Base-by-base conservation (phyloP, 2,797 vertebrate species). In the Rhabdomys pumilio region DNA sequence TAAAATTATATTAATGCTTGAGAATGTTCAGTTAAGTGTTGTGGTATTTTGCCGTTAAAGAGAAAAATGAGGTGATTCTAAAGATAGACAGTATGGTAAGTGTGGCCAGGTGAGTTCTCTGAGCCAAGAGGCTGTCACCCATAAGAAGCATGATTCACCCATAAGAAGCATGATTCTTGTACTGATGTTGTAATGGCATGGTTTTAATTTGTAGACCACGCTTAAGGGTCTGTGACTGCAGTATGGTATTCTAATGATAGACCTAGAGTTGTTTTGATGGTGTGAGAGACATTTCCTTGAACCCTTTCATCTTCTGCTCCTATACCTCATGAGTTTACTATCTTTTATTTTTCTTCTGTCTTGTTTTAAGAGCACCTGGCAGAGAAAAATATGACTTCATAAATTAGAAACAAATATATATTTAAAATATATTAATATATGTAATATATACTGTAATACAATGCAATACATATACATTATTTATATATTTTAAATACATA, bases 1-100 rank as follows among this genome's bases (percentile, higher is more conserved):
- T 65, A 59, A 47, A 80, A 93, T 92, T 95, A 44, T 81, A 41
- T 84, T 76, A n/a, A 17, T 69, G 76, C 22, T 65, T 34, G 10
- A 81, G 29, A 89, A 29, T 53, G 47, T 55, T 95, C 41, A 83
- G 26, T 41, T n/a, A 69, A 81, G 53, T 87, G 72, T 63, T 96
- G 57, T 85, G 61, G 24, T 31, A 81, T 95, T 97, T 91, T 96
- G 19, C 75, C 44, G 86, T 92, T 91, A 84, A 81, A 85, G n/a
- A 80, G 31, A 67, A 95, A 85, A 92, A 29, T 31, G 38, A 67
- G 9, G 26, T 80, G 83, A 81, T 29, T 0, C 9, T 65, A 59
- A 85, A 90, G 90, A 73, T 13, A 75, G 80, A 73, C 83, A 47
- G 77, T 31, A 20, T 61, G 83, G 57, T 92, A 76, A 19, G 63